These are phyloP conservation scores for Meganola albula DNA, from an alignment of 2,888 invertebrate species.

Conservation along the genomic window DNA sequence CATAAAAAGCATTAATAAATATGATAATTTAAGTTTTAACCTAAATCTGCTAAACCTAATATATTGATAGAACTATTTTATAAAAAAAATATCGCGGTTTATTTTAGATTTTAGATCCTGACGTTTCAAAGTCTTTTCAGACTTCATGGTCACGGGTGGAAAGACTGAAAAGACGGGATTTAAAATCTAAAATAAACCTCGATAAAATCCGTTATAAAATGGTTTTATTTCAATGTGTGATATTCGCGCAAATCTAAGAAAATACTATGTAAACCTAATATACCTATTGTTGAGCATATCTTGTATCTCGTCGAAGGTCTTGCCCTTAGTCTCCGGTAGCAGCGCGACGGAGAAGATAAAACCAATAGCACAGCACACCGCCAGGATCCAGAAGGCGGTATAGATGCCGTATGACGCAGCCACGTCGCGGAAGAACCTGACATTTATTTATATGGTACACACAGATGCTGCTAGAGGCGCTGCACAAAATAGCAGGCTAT, in stretches of 20 bases:
- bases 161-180: no score
- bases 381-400: slow-evolving; percentile 81
- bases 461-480: no score
- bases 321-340: slow-evolving; percentile 84
- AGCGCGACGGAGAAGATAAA: slow-evolving; percentile 77
- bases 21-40: no score
- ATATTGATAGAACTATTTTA: neutral
- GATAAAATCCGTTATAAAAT: no score
- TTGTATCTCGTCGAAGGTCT: slow-evolving; percentile 83
- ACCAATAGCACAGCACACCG: slow-evolving; percentile 78
- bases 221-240: no score
- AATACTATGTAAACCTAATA: neutral
- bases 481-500: no score
- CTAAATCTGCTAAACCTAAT: neutral
- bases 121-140: no score
- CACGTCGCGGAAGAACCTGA: slow-evolving; percentile 77
- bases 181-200: no score
- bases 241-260: no score
- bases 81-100: neutral
- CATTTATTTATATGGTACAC: slow-evolving; percentile 19
- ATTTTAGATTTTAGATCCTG: no score
- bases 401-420: slow-evolving; percentile 77
- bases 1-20: no score
- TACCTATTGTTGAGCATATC: slow-evolving; percentile 74
- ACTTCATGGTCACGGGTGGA: no score